Base-by-base conservation (phyloP, 2,113 vertebrate species). In the Bungarus multicinctus region DNA sequence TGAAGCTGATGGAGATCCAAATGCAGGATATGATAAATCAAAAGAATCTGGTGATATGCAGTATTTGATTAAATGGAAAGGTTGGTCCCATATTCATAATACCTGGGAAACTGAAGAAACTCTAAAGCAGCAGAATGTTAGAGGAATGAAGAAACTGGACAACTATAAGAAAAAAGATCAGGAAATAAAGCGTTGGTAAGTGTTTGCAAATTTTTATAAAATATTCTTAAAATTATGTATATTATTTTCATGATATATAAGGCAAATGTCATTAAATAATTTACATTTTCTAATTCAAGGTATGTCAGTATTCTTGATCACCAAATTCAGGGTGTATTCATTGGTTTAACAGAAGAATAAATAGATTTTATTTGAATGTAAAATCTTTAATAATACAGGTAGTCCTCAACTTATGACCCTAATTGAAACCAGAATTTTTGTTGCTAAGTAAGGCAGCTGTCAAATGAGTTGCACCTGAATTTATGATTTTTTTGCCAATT, bases 1-100 rank as follows among this genome's bases (percentile, higher is more conserved):
- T 87, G 99, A 99, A 96, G 99, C 99, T 95, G 99, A 99, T 92
- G 99, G 99, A 88, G 99, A 99, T 94, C 99, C 99, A 89, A 99
- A 99, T 95, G 69, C 90, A 95, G 98, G 96, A 90, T 99, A 98
- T 96, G 98, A 98, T 91, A 97, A 98, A 81, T 98, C 96, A 95
- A 99, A 98, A 94, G 99, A 99, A 93, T 89, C 96, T 0, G 98
- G 98, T 89, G 99, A 99, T 8, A 64, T 97, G 93, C 99, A 99
- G 91, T 99, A 99, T 97, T 97, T 99, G 95, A 99, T 99, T 94
- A 99, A 99, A 96, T 99, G 99, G 99, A 99, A 99, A 97, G 99
- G 99, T 34, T 99, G 99, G 99, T 99, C 99, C 5, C 99, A 99
- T 95, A 99, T 99, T 94, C 99, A 99, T 95, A 99, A 99, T 55